phyloP scores from a whole-genome alignment of 2,797 vertebrate species.

The Xiphorhynchus erythropygius region DNA sequence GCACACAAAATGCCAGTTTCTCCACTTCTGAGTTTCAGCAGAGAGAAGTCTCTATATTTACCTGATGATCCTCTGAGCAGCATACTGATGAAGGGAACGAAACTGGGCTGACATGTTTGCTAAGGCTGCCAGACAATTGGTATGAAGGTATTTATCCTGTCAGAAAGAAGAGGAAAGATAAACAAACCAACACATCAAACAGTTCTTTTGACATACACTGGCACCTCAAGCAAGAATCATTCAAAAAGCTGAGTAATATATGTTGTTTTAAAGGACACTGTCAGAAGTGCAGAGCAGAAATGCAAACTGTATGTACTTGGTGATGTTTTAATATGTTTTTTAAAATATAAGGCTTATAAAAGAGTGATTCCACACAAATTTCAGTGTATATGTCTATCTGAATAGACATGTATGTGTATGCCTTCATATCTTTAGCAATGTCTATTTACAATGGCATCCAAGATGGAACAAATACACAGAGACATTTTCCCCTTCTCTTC shows the following conservation, averaged over 20 bases:
- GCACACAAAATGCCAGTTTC: background rate
- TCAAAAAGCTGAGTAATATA: background rate
- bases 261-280: background rate
- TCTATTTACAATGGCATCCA: background rate
- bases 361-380: background rate
- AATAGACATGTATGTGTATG: background rate
- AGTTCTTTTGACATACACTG: background rate
- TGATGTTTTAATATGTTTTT: background rate
- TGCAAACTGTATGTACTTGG: rapidly evolving
- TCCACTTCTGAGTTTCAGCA: background rate
- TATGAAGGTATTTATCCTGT: conserved; percentile 98
- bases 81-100: conserved; percentile 95
- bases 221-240: background rate
- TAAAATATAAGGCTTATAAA: background rate
- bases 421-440: background rate
- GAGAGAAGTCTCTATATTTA: conserved; percentile 56
- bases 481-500: background rate
- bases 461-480: background rate
- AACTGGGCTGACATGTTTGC: conserved; percentile 99
- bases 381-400: background rate
- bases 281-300: background rate
- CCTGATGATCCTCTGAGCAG: conserved; percentile 98
- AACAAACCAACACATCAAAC: background rate
- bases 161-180: conserved; percentile 1
- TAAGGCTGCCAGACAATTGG: conserved; percentile 95